These are phyloP conservation scores for Koerneria pararmatus DNA, from an alignment of 2,888 invertebrate species.

Conservation along the genomic window DNA sequence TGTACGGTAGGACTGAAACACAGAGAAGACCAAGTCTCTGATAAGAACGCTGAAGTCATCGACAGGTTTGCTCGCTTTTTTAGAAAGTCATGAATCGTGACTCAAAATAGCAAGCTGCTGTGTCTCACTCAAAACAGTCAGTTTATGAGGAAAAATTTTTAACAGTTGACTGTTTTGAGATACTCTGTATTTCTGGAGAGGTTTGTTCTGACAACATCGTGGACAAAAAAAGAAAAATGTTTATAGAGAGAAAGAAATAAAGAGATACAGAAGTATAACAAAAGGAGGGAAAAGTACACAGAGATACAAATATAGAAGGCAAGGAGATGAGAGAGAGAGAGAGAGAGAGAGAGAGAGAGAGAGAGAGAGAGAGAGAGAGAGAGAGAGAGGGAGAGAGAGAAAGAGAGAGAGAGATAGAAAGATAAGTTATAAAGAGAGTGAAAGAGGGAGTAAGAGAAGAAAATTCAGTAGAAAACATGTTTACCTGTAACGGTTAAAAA, in stretches of 20 bases:
- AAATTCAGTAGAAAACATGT: background rate
- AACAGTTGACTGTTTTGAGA: too few species aligned
- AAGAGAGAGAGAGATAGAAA: background rate
- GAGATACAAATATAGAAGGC: background rate
- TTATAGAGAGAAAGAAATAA: background rate
- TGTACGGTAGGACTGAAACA: conserved; percentile 46
- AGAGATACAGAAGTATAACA: background rate
- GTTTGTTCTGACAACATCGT: too few species aligned
- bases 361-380: background rate
- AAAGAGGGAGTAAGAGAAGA: background rate
- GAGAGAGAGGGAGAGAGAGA: background rate
- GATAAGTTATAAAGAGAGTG: background rate
- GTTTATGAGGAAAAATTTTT: too few species aligned
- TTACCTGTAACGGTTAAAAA: background rate
- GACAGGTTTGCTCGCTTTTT: conserved; percentile 31
- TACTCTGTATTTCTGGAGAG: too few species aligned
- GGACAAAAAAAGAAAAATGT: background rate
- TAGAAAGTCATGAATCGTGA: too few species aligned
- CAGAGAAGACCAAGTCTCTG: conserved; percentile 33
- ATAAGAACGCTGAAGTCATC: conserved; percentile 45
- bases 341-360: background rate
- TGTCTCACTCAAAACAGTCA: too few species aligned
- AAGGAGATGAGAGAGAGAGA: background rate
- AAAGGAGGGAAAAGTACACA: background rate
- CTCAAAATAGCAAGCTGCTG: too few species aligned